Base-by-base conservation (phyloP, 2,888 invertebrate species). In the Noctua fimbriata region DNA sequence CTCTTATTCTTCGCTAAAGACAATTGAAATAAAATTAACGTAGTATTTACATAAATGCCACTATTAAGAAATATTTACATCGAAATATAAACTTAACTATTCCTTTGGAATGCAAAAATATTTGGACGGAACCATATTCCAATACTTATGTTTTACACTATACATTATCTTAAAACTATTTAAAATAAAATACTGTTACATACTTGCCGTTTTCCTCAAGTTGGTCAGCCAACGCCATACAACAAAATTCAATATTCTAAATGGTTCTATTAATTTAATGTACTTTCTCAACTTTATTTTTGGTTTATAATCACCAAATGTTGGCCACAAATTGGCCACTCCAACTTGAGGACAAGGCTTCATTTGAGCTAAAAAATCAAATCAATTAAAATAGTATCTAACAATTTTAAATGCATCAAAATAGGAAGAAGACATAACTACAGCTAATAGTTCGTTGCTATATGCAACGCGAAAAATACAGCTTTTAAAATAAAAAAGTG, bases 101-200 rank as follows among this genome's bases (percentile, higher is more conserved):
- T 95, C 96, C 96, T 96, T 96, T 96, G 96, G 96, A 96, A 95
- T 94, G 94, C 92, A 94, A 85, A 92, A 91, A 92, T 95, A 92
- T 94, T 96, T 96, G 96, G 96, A 95, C 95, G 96, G 95, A 95
- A 93, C 90, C 90, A 89, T 93, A 93, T 90, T 89, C 91, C 90
- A 90, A 90, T 88, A 81, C 87, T 89, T 90, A 89, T 72, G 77
- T 84, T 86, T 75, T 69, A 84, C n/a, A 75, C 81, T 78, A 52
- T 84, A 85, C 70, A 81, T 76, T 80, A 87, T 18, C 72, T 84
- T 85, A 79, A 65, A 79, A 86, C 70, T 86, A 83, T 70, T 83
- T 88, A 87, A 79, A 73, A 78, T 88, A 89, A 90, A 93, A 92
- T 93, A 93, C 91, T 91, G 91, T 88, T 79, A 82, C 85, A 90